phyloP scores from a whole-genome alignment of 2,888 invertebrate genomes.

The Bellardia pandia region DNA sequence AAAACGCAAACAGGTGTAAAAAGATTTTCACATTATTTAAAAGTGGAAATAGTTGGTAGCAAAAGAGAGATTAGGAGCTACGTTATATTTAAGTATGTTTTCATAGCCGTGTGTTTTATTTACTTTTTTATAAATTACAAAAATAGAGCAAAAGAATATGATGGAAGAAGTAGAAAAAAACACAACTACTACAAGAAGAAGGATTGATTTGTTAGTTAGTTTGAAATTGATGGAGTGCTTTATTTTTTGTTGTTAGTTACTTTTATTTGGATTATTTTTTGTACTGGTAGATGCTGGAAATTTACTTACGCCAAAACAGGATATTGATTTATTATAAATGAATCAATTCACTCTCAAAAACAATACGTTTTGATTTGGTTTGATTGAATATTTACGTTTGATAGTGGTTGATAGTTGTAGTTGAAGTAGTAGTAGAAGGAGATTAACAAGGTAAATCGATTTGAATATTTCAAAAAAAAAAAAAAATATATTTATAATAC shows the following conservation, averaged over 20 bases:
- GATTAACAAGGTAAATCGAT: conserved; percentile 10
- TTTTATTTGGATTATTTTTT: conserved; percentile 42
- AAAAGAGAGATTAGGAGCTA: conserved; percentile 1
- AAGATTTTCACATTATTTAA: not conserved
- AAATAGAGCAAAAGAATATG: not conserved
- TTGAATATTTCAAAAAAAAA: conserved; percentile 23
- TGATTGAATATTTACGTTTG: conserved; percentile 15
- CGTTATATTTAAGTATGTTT: not conserved
- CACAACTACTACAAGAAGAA: conserved; percentile 5
- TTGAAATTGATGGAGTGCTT: conserved; percentile 62
- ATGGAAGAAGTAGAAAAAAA: not conserved
- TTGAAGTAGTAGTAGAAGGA: not conserved
- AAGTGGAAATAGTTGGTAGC: not conserved
- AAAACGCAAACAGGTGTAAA: conserved; percentile 19
- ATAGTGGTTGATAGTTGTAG: not conserved
- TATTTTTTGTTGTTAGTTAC: conserved; percentile 3
- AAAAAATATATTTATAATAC: no score
- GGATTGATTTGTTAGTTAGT: conserved; percentile 49
- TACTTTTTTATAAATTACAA: conserved; percentile 23
- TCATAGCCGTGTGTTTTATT: conserved; percentile 27
- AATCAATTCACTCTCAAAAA: conserved; percentile 45
- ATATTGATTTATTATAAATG: conserved; percentile 47
- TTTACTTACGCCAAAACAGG: conserved; percentile 56
- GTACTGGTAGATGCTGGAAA: not conserved
- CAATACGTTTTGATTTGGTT: conserved; percentile 22